Evolutionary conservation across 2,888 invertebrate species (phyloP).

Genomic region (Hypomecis punctinalis): DNA sequence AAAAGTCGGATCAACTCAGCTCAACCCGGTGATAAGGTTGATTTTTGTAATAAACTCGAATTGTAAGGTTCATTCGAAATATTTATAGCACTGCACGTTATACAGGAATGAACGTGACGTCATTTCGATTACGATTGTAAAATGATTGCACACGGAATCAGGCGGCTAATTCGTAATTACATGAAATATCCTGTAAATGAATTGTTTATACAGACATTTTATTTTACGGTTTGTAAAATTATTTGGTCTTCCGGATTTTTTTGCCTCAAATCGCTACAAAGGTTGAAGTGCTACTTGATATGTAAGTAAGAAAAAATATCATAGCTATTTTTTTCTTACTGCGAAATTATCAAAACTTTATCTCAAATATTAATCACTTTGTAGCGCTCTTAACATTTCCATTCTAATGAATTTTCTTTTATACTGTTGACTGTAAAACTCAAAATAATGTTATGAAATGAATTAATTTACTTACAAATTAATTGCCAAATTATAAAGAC

Average conservation of each 20-base stretch:
- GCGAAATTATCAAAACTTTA: not conserved
- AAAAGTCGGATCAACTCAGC: not conserved
- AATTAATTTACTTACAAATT: constrained; percentile 33
- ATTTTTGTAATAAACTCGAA: too few species aligned
- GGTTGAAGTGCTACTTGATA: constrained; percentile 1
- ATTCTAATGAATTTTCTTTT: constrained; percentile 30
- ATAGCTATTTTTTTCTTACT: not conserved
- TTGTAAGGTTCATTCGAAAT: too few species aligned
- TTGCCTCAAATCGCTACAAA: constrained; percentile 14
- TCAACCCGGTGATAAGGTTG: too few species aligned
- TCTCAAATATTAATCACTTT: constrained; percentile 4
- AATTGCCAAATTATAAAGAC: constrained; percentile 45
- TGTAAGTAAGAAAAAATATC: not conserved
- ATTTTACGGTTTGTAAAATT: constrained; percentile 17
- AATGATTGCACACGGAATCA: not conserved
- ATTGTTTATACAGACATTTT: constrained; percentile 9
- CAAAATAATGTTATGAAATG: constrained; percentile 33
- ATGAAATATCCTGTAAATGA: constrained; percentile 35
- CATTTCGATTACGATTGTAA: not conserved
- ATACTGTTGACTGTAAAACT: constrained; percentile 15
- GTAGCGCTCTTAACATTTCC: constrained; percentile 4
- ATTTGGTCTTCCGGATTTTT: constrained; percentile 59
- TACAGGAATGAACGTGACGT: not conserved
- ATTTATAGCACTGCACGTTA: too few species aligned
- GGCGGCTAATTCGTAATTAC: constrained; percentile 23